Evolutionary conservation across 2,113 vertebrate genomes (phyloP), one percentile per base, ranked within the genome.

Genomic region (Myxocyprinus asiaticus): DNA sequence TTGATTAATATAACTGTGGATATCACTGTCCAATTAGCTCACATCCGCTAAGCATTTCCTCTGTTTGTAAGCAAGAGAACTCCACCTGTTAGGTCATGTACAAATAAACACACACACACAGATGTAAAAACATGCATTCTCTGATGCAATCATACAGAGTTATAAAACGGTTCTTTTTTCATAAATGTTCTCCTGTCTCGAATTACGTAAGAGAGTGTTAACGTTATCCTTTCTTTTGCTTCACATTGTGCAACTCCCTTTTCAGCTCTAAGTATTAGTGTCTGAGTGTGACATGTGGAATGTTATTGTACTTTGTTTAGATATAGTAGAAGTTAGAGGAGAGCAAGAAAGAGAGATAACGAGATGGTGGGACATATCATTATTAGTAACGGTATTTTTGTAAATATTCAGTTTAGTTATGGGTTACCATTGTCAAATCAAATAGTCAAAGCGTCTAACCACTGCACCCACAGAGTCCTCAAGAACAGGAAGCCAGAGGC

Each of bases 1-100:
- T 12, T 22, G 3, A 63, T 61, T 15, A 42, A 14, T n/a, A 3
- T 50, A 50, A 50, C 71, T 50, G 4, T 71, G 5, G 22, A 33
- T 17, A 45, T 72, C 33, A 6, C 10, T 33, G 17, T 68, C 9
- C 48, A 33, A 44, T 71, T 33, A 56, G 12, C 43, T 56, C 33
- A 56, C 33, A 71, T 71, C 68, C 68, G 7, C 33, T 15, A 55
- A 71, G 53, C 33, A n/a, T 71, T 71, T 56, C 51, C 51, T 71
- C 1, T 33, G 55, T 56, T 44, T 71, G 68, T 56, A 56, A 56
- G 33, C 10, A 47, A 33, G 22, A 33, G 5, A 72, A 8, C 56
- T 17, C 58, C 71, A 62, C 59, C 45, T 62, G 58, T 62, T 48
- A 7, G n/a, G 6, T 9, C 8, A 48, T 58, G 17, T 43, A 43